Evolutionary conservation across 1,140 invertebrate genomes (phyloP), one percentile per base, ranked within the genome.

Genomic region (Anastatus disparis): DNA sequence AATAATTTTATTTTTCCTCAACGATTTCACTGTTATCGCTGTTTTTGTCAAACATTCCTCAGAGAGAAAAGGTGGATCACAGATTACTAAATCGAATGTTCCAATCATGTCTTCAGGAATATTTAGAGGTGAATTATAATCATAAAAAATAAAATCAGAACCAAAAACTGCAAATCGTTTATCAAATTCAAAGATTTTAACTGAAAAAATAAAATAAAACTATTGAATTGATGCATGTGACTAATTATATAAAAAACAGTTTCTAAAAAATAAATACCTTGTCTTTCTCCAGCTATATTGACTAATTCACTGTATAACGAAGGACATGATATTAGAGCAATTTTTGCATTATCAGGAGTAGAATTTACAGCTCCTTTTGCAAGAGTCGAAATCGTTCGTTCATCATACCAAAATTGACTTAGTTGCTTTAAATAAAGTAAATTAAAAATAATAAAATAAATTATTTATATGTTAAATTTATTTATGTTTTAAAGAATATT

Each of bases 381-480:
- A 0, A 98, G 84, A 15, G 79, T 82, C 52, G 89, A 82, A 58
- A 93, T 90, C 15, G 96, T 98, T 17, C 87, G 78, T 31, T 94
- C 89, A 79, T 94, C 90, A 79, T 98, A 98, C 97, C 96, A 98
- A 88, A 98, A 98, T 84, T 98, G 96, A 81, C 95, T 97, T 24
- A 98, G 83, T 95, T 97, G 95, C 97, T 98, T 79, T 3, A 90
- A 90, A 75, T n/a, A n/a, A n/a, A n/a, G n/a, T n/a, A n/a, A n/a
- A n/a, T n/a, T n/a, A n/a, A n/a, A n/a, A n/a, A 72, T 68, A 42
- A 71, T 17, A 13, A 17, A 48, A 56, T 44, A 56, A 42, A 52
- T 27, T 58, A 48, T 38, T 55, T 52, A 15, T 15, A 70, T 10
- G 20, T 56, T 56, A 38, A 4, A 44, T 40, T 48, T 52, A 70